Conservation (phyloP, 2,113 vertebrate species). For the Stegastes partitus region DNA sequence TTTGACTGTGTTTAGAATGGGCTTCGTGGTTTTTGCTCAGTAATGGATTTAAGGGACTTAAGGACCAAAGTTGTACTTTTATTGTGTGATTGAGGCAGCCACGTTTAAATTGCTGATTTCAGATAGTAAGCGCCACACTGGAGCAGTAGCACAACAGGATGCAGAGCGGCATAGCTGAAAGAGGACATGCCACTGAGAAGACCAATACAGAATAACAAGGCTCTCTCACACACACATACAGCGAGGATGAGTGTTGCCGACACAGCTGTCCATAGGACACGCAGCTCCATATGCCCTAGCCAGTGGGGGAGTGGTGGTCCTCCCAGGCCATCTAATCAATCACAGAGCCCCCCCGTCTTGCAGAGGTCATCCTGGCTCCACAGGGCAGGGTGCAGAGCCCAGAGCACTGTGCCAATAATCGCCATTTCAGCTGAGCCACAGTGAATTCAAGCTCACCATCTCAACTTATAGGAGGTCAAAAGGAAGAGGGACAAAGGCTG, state of each 20-base stretch:
- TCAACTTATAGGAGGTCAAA: conserved; percentile 49
- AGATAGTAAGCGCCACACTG: neutral
- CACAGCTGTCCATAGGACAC: conserved; percentile 75
- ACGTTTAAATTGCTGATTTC: neutral
- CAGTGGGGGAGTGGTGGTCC: conserved; percentile 73
- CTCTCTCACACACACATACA: conserved; percentile 35
- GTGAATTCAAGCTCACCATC: conserved; percentile 51
- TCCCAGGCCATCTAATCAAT: conserved; percentile 83
- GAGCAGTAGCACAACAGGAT: neutral
- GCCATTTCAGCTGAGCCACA: conserved; percentile 69
- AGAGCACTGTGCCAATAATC: conserved; percentile 70
- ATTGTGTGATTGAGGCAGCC: neutral
- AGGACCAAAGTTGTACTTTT: neutral
- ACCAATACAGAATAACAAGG: conserved; percentile 27
- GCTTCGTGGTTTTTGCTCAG: neutral
- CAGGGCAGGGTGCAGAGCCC: conserved; percentile 71
- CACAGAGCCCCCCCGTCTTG: conserved; percentile 68
- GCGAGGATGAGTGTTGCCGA: conserved; percentile 61
- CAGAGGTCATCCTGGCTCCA: conserved; percentile 72
- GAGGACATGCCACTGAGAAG: conserved; percentile 13
- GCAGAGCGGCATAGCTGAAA: conserved; percentile 1
- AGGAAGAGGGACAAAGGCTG: conserved; percentile 21
- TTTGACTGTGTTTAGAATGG: neutral
- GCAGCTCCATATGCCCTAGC: conserved; percentile 81
- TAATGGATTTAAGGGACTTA: neutral